Evolutionary conservation across 2,888 invertebrate genomes (phyloP), one percentile per base, ranked within the genome.

Genomic region (Sesia apiformis): DNA sequence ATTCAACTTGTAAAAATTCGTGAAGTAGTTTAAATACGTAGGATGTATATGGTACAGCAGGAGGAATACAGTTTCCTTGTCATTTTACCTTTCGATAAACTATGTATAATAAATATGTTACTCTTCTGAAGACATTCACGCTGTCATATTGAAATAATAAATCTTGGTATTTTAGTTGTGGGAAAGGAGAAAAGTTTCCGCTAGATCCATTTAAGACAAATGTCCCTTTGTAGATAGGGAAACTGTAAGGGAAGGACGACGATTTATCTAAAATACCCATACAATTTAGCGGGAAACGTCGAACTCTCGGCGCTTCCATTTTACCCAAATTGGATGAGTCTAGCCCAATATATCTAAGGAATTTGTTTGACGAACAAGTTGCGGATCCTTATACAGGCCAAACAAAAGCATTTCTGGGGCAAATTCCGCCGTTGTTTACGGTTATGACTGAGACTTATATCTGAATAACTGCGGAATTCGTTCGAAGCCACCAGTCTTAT

Each of bases 241-340:
- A 81, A 83, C 74, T 78, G 75, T 74, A 72, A 72, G 74, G 76
- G 72, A 79, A 80, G 78, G 77, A 78, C 74, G 76, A 72, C 80
- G 76, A 88, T 89, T 85, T 86, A 84, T 87, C 83, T 84, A 76
- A 84, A 86, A 88, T 83, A 85, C 82, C 82, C 81, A 81, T 83
- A 83, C 82, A 84, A 83, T 84, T 83, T 83, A 76, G 76, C 77
- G 70, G 69, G 76, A 78, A 76, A 78, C 66, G 81, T 85, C 83
- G 83, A 87, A 86, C 74, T 83, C 78, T 79, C 76, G 77, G 76
- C 81, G 79, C 74, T 76, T 73, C 78, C 81, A 86, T 84, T 87
- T 84, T 84, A 76, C 77, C 77, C 72, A 83, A 87, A 88, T 87
- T 85, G 85, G 83, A 84, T 81, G 78, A 83, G 81, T 83, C 77